Base-by-base conservation (phyloP, 2,888 invertebrate species). In the Pristionchus fissidentatus region DNA sequence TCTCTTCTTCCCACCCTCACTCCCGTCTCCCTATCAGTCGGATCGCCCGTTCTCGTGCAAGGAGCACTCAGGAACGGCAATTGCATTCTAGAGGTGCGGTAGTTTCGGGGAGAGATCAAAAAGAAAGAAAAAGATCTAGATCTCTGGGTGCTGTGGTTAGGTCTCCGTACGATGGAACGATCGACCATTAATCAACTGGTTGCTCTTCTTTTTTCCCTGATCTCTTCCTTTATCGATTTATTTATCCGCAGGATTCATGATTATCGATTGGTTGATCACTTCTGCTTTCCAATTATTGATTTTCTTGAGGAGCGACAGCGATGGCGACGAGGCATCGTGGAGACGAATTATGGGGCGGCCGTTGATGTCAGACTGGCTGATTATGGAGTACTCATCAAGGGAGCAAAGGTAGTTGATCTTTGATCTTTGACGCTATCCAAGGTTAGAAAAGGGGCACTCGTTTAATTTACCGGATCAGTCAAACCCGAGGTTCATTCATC, bases 331-430 rank as follows among this genome's bases (percentile, higher is more conserved):
- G 80, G 80, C 15, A 29, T 80, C 1, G 60, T 80, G 1, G 80
- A 80, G 60, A 60, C 10, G 41, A 80, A 80, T 22, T 43, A 60
- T 35, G 80, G 80, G 26, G 43, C 29, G 10, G 26, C 60, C 38
- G 80, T 80, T 41, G 80, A 80, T 43, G 80, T 80, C 41, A 57
- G 80, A 60, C 60, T 80, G 15, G 80, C 60, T 22, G 80, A 80
- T 35, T 80, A 80, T 29, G 80, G 80, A 35, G 80, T 80, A 43
- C 80, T 80, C 49, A 49, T 80, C 60, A 60, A 80, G 80, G 80
- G 43, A 80, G 80, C 80, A 26, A 80, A 80, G 80, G 80, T n/a
- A n/a, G n/a, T 80, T 41, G 29, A 57, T 43, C 1, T 60, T 41
- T 60, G 38, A 43, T 57, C 60, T 41, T 22, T 80, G 2, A n/a